These are phyloP conservation scores for Dicrurus megarhynchus DNA, from an alignment of 2,113 vertebrate genomes.

Conservation along the genomic window DNA sequence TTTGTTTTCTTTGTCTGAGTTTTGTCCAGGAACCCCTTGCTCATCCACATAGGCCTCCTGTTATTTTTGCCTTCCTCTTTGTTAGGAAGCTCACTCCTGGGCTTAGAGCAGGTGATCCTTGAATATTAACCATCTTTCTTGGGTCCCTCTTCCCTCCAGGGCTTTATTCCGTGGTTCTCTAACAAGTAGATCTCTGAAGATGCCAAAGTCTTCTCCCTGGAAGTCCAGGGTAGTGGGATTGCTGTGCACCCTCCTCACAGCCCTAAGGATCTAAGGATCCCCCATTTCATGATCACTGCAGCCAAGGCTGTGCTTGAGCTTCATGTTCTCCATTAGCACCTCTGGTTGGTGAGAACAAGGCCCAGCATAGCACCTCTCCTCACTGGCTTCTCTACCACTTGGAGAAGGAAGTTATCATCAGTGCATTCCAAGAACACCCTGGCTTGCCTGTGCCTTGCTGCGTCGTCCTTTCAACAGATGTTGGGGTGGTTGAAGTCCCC, in stretches of 20 bases:
- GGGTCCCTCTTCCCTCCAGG: neutral
- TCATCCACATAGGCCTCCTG: neutral
- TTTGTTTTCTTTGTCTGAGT: neutral
- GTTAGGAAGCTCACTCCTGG: neutral
- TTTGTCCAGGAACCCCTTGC: neutral
- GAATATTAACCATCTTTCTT: neutral
- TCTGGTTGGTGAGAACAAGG: neutral
- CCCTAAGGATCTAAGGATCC: neutral
- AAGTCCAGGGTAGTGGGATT: neutral
- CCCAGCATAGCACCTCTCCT: neutral
- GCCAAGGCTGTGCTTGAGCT: neutral
- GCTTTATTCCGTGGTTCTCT: neutral
- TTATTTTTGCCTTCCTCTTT: neutral
- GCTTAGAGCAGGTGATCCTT: neutral
- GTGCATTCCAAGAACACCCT: neutral
- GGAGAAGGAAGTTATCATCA: neutral
- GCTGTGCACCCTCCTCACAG: neutral
- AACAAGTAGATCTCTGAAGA: neutral
- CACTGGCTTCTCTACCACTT: neutral
- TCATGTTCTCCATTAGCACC: neutral
- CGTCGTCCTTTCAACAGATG: no score
- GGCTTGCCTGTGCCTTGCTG: neutral
- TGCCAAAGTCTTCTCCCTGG: neutral
- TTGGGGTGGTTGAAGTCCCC: neutral
- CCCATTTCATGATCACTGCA: neutral